phyloP scores from a whole-genome alignment of 2,888 invertebrate genomes.

The Sarcophaga subvicina region DNA sequence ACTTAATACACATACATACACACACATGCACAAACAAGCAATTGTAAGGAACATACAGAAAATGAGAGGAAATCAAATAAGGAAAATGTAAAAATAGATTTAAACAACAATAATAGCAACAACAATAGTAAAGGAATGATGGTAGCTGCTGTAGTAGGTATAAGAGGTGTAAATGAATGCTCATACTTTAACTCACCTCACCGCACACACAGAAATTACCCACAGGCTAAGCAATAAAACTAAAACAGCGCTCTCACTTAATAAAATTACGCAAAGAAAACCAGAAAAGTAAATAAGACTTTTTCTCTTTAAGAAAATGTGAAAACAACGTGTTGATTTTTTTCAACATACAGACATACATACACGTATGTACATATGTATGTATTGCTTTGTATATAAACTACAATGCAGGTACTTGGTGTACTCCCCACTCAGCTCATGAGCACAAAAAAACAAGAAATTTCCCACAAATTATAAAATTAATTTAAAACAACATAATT shows the following conservation, averaged over 20 bases:
- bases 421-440: too few species aligned
- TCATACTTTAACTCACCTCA: too few species aligned
- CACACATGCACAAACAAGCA: background rate
- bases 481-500: constrained; percentile 37
- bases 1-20: background rate
- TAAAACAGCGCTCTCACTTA: background rate
- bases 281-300: background rate
- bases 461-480: constrained; percentile 14
- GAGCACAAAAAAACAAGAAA: too few species aligned
- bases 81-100: background rate
- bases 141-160: too few species aligned
- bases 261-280: too few species aligned
- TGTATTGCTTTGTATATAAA: too few species aligned
- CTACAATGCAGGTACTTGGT: too few species aligned
- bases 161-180: too few species aligned
- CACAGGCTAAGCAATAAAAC: background rate
- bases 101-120: background rate
- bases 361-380: too few species aligned
- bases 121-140: too few species aligned
- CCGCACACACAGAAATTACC: background rate
- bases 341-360: background rate
- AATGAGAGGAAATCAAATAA: background rate
- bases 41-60: background rate
- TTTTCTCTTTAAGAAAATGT: constrained; percentile 11
- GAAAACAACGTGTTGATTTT: constrained; percentile 65